These are phyloP conservation scores for Apoderus coryli DNA, from an alignment of 2,888 invertebrate species.

Conservation along the genomic window DNA sequence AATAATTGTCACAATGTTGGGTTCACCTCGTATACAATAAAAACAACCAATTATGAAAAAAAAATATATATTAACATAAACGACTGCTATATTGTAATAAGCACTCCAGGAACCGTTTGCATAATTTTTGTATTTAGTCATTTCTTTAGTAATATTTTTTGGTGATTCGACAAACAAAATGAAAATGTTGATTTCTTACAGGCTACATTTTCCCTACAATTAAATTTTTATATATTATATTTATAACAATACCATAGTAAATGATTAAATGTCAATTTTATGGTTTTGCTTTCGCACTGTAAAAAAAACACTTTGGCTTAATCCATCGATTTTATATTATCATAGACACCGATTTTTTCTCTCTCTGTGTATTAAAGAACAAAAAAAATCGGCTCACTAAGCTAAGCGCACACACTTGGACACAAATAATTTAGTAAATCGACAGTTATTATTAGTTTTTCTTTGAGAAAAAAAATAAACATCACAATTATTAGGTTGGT, in stretches of 20 bases:
- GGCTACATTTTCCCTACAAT: slow-evolving; percentile 30
- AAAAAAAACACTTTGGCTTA: slow-evolving; percentile 40
- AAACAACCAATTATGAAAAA: slow-evolving; percentile 11
- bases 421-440: slow-evolving; percentile 27
- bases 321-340: slow-evolving; percentile 29
- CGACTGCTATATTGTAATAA: slow-evolving; percentile 10
- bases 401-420: slow-evolving; percentile 34
- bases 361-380: slow-evolving; percentile 33
- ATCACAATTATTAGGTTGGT: slow-evolving; percentile 22
- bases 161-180: neutral
- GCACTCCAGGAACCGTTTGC: slow-evolving; percentile 10
- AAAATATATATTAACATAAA: slow-evolving; percentile 6
- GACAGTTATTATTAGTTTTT: slow-evolving; percentile 27
- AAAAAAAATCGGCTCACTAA: slow-evolving; percentile 40
- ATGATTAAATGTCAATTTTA: slow-evolving; percentile 27
- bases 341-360: slow-evolving; percentile 21
- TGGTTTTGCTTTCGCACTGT: slow-evolving; percentile 33
- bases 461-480: too few relatives aligned
- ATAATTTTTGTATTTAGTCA: neutral
- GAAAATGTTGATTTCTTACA: slow-evolving; percentile 23
- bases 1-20: too few relatives aligned
- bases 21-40: too few relatives aligned
- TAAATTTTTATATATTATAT: slow-evolving; percentile 39
- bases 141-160: too few relatives aligned
- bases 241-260: slow-evolving; percentile 43